Conservation (phyloP, 2,888 invertebrate genomes). For the Eupithecia vulgata region DNA sequence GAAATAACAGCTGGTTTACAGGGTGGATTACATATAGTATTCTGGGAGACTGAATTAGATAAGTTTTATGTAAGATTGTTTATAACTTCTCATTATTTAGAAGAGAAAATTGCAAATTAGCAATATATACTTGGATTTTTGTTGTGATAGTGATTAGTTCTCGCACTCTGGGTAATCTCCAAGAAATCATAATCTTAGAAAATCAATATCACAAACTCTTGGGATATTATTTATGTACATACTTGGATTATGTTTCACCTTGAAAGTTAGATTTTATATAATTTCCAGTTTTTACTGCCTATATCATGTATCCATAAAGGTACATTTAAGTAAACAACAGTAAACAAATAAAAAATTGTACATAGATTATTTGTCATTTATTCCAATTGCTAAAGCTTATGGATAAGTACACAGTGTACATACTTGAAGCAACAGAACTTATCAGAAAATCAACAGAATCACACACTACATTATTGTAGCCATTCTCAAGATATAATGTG, state of each 20-base stretch:
- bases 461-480: neutral
- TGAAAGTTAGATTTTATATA: neutral
- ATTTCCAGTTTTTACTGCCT: neutral
- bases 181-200: too few relatives aligned
- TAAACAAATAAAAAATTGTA: neutral
- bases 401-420: neutral
- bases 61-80: neutral
- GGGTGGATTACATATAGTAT: neutral
- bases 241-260: neutral
- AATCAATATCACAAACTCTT: too few relatives aligned
- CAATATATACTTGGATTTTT: neutral
- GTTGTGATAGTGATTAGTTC: too few relatives aligned
- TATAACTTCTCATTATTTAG: neutral
- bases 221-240: too few relatives aligned
- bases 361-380: neutral
- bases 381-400: neutral
- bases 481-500: neutral
- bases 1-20: neutral
- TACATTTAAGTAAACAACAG: neutral
- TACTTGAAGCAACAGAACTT: neutral
- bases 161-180: too few relatives aligned
- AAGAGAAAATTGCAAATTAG: neutral
- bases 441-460: neutral
- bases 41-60: constrained; percentile 13
- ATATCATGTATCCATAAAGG: neutral